Evolutionary conservation across 2,113 vertebrate species (phyloP).

Genomic region (Hiodon tergisus): DNA sequence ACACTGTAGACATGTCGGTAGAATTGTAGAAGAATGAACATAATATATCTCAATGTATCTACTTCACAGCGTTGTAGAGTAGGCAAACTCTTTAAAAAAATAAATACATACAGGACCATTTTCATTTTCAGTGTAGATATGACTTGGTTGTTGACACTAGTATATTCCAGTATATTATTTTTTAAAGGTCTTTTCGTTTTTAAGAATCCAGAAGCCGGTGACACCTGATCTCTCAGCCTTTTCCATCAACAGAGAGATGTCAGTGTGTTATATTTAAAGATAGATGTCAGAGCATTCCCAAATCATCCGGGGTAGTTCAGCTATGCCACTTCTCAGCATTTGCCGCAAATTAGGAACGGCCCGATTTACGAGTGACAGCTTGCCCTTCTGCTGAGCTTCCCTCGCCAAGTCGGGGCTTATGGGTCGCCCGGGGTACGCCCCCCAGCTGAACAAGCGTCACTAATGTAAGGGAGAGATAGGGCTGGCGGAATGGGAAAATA

Average conservation of each 20-base stretch:
- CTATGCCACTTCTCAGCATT: not conserved
- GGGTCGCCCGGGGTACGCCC: not conserved
- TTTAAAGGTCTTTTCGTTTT: not conserved
- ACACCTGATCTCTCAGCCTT: not conserved
- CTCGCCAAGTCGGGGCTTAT: not conserved
- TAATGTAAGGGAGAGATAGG: not conserved
- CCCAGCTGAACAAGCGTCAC: slow-evolving; percentile 6
- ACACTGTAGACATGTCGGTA: not conserved
- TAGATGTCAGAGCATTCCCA: slow-evolving; percentile 9
- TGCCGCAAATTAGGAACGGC: slow-evolving; percentile 11
- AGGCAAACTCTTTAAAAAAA: too few species aligned
- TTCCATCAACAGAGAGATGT: slow-evolving; percentile 7
- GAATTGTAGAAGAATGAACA: too few species aligned
- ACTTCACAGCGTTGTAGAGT: too few species aligned
- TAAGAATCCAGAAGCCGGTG: not conserved
- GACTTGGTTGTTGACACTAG: not conserved
- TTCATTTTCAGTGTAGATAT: not conserved
- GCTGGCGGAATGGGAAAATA: not conserved
- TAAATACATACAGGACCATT: not conserved
- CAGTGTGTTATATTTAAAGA: not conserved
- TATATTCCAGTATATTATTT: not conserved
- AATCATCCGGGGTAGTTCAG: slow-evolving; percentile 14
- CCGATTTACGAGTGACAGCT: slow-evolving; percentile 10
- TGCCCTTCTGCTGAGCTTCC: not conserved
- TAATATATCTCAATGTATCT: too few species aligned